Conservation (phyloP, 1,140 invertebrate species). For the Acromyrmex charruanus region DNA sequence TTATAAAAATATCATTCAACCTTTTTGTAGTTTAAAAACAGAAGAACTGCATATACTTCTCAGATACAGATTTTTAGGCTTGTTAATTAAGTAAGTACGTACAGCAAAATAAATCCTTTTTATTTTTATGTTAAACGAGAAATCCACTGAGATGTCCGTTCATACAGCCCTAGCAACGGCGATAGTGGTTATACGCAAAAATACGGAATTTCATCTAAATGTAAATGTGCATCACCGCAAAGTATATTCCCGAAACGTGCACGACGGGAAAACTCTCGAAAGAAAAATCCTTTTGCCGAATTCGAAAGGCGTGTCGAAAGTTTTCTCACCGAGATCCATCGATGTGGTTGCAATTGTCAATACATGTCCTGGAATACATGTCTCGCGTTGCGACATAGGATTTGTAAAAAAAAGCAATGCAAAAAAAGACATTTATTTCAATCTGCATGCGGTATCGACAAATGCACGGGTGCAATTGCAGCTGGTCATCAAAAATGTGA, state of each 20-base stretch:
- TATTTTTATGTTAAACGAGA: neutral
- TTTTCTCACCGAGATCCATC: slow-evolving; percentile 1
- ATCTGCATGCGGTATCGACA: neutral
- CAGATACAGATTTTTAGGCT: neutral
- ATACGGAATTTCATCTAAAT: slow-evolving; percentile 80
- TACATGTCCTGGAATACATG: neutral
- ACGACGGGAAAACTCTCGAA: neutral
- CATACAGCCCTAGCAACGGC: neutral
- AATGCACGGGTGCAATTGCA: neutral
- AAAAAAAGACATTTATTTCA: neutral
- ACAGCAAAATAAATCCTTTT: neutral
- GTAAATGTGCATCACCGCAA: slow-evolving; percentile 69
- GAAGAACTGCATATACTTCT: neutral
- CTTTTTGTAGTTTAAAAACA: neutral
- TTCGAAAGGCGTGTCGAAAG: slow-evolving; percentile 19
- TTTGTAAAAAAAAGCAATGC: neutral
- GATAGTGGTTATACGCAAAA: slow-evolving; percentile 44
- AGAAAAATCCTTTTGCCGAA: neutral
- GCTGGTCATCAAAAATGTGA: neutral
- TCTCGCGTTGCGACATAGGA: neutral
- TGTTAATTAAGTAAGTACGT: neutral
- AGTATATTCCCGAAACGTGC: slow-evolving; percentile 38
- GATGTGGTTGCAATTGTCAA: slow-evolving; percentile 12
- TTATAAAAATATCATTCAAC: neutral
- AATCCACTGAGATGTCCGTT: slow-evolving; percentile 1